Base-by-base conservation (phyloP, 2,888 invertebrate genomes). In the Tryphoninae sp. region DNA sequence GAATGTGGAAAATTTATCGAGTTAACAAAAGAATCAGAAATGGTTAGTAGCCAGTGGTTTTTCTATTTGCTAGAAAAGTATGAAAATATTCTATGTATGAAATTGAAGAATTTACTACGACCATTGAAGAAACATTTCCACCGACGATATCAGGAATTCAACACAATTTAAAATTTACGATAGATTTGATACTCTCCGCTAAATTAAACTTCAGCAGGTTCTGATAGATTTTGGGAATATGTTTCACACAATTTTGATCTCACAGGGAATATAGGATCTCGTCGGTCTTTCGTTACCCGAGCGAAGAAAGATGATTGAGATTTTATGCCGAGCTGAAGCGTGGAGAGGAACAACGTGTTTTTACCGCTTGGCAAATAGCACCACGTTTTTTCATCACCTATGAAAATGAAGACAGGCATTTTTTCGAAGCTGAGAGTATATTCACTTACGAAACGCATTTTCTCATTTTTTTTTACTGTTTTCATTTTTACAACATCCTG, bases 221-320 rank as follows among this genome's bases (percentile, higher is more conserved):
- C 55, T 22, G 55, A 55, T 68, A 53, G 19, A 58, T 55, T 6
- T 19, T 45, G 13, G 9, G 58, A 58, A 22, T 4, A 69, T 42
- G 42, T 22, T 69, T 19, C 16, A 69, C 42, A 42, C 69, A 68
- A 53, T 53, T 23, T 40, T 55, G 55, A 40, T 68, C 53, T 51
- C 51, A 7, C 13, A 33, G 49, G 51, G 19, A 22, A n/a, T 13
- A 22, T 53, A 26, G 26, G 16, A 58, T 55, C 67, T 33, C 68
- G 11, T 9, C 55, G 55, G 55, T 55, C 55, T 67, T 67, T 19
- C 40, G 58, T 23, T n/a, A 22, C 22, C 8, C 26, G 26, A 75
- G 71, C 49, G 53, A 68, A 67, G 67, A 68, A 67, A 53, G 64
- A 75, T 75, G 64, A 80, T 75, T 75, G 62, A 13, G 55, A 75